These are phyloP conservation scores for Polylopha cassiicola DNA, from an alignment of 2,888 invertebrate genomes.

Conservation along the genomic window DNA sequence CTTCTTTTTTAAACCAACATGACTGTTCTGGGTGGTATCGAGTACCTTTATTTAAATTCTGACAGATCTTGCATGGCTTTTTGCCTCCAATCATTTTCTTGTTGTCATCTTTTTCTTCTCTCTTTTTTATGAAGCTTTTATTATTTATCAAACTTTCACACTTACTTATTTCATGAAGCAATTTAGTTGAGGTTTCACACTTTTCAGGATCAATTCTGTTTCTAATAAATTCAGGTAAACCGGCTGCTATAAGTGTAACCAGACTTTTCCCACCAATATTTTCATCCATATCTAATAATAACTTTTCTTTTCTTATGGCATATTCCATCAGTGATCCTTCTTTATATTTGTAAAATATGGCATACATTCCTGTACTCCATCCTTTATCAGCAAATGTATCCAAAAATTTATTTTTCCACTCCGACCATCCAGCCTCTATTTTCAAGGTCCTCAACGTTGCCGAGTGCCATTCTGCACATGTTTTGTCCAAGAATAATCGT, in stretches of 20 bases:
- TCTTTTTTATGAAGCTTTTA: constrained; percentile 6
- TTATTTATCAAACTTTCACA: constrained; percentile 20
- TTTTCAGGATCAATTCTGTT: constrained; percentile 20
- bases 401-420: constrained; percentile 17
- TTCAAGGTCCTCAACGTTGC: constrained; percentile 18
- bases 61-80: constrained; percentile 17
- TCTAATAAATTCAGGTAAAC: constrained; percentile 21
- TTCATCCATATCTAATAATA: constrained; percentile 19
- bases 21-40: constrained; percentile 18
- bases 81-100: constrained; percentile 2
- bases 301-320: constrained; percentile 21
- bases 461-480: constrained; percentile 18
- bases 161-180: constrained; percentile 25
- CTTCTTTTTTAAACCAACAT: constrained; percentile 1
- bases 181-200: constrained; percentile 11
- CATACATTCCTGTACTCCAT: constrained; percentile 23
- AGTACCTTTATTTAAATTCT: constrained; percentile 21
- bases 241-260: constrained; percentile 20
- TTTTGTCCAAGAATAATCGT: constrained; percentile 10
- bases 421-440: constrained; percentile 11
- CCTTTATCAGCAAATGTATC: constrained; percentile 22
- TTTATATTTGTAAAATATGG: constrained; percentile 20
- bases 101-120: too few relatives aligned
- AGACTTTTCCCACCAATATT: constrained; percentile 17
- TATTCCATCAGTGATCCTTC: constrained; percentile 16